phyloP scores from a whole-genome alignment of 2,113 vertebrate species.

The Lipophrys pholis region DNA sequence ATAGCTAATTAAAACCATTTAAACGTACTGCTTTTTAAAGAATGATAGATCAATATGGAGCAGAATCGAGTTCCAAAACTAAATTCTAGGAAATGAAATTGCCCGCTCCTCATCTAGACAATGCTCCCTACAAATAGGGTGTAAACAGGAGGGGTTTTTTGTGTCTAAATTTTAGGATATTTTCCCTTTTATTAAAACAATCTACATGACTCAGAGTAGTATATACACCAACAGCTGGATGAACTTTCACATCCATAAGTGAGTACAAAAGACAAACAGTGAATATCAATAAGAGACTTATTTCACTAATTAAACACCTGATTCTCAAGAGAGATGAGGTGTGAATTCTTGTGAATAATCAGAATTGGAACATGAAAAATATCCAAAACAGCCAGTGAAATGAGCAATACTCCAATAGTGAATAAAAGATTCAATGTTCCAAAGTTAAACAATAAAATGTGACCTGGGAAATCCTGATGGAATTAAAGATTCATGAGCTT shows the following conservation, averaged over 20 bases:
- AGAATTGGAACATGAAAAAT: background rate
- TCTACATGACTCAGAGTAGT: background rate
- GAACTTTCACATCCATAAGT: too few species aligned
- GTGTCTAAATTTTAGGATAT: background rate
- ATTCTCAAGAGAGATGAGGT: background rate
- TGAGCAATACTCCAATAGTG: background rate
- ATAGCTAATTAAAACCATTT: too few species aligned
- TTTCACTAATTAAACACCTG: too few species aligned
- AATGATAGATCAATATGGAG: too few species aligned
- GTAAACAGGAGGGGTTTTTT: background rate
- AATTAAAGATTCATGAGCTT: background rate
- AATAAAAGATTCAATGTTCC: background rate
- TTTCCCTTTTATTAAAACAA: background rate
- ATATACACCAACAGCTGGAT: too few species aligned
- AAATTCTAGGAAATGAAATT: too few species aligned
- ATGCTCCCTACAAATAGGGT: background rate
- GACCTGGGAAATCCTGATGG: background rate
- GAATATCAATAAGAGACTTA: too few species aligned
- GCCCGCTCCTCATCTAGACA: background rate
- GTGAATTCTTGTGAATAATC: background rate
- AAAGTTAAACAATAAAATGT: background rate
- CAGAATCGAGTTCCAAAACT: too few species aligned
- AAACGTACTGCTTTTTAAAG: too few species aligned
- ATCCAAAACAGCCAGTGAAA: background rate
- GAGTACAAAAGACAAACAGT: too few species aligned